A percentile compares a stretch with the other conserved stretches of the same genome.
phyloP scores from a whole-genome alignment of 2,888 invertebrate species.

The Caprella mutica region DNA sequence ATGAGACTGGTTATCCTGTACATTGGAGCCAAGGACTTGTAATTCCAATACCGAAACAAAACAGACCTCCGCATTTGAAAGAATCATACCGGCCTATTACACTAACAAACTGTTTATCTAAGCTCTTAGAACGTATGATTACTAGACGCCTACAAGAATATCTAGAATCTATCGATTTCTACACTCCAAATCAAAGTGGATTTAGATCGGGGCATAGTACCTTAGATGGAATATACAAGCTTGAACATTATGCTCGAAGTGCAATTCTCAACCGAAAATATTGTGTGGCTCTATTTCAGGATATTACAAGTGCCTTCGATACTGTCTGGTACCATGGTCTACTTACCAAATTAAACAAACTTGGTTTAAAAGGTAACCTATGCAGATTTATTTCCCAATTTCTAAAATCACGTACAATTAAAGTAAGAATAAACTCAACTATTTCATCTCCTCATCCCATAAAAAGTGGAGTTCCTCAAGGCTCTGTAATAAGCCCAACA shows the following conservation, averaged over 20 bases:
- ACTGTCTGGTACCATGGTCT: neutral
- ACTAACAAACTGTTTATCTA: neutral
- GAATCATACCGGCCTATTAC: neutral
- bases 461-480: conserved; percentile 1
- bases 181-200: neutral
- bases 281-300: neutral
- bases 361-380: neutral
- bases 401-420: neutral
- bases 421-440: neutral
- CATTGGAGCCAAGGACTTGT: neutral
- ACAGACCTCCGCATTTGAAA: neutral
- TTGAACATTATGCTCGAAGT: neutral
- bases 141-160: neutral
- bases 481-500: neutral
- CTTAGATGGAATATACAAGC: neutral
- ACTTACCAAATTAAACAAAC: neutral
- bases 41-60: neutral
- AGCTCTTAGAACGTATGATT: neutral
- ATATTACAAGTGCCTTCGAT: neutral
- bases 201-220: neutral
- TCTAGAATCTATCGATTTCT: neutral
- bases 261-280: neutral
- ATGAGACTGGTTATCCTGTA: neutral
- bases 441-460: neutral
- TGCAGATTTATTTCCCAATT: neutral